Percentiles rank a stretch among this genome's conserved stretches.
These are phyloP conservation scores for Caranx ignobilis DNA, from an alignment of 2,113 vertebrate species.

Conservation along the genomic window DNA sequence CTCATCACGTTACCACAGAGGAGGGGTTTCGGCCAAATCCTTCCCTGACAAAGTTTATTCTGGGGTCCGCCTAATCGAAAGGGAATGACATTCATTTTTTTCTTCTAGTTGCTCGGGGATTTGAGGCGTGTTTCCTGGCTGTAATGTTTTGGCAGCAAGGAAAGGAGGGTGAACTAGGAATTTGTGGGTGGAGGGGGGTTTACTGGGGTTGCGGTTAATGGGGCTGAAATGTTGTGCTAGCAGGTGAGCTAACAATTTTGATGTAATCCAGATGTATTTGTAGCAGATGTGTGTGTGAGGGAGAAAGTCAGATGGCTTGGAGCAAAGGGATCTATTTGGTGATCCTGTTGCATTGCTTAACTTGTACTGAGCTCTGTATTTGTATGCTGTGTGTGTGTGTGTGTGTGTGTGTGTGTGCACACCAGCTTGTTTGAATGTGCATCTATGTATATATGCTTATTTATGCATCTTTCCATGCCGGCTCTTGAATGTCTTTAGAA, in stretches of 20 bases:
- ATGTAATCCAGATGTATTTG: conserved; percentile 76
- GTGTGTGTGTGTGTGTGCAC: background rate
- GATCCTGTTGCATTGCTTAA: conserved; percentile 34
- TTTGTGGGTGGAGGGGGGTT: conserved; percentile 24
- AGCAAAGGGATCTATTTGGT: conserved; percentile 14
- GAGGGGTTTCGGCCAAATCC: conserved; percentile 22
- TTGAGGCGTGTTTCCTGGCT: conserved; percentile 76
- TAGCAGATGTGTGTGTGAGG: conserved; percentile 55
- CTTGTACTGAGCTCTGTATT: conserved; percentile 14
- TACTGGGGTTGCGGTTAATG: conserved; percentile 76
- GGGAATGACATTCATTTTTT: conserved; percentile 63
- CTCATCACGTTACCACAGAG: conserved; percentile 43
- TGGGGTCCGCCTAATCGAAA: conserved; percentile 63
- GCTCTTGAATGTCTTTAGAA: conserved; percentile 8
- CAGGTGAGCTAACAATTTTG: conserved; percentile 73
- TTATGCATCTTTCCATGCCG: conserved; percentile 19
- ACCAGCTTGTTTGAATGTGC: background rate
- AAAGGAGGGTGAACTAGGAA: conserved; percentile 37
- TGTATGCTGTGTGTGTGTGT: background rate
- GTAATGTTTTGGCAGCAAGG: conserved; percentile 66
- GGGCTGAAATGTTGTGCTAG: conserved; percentile 82
- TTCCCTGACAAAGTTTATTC: conserved; percentile 45
- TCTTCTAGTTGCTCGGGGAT: conserved; percentile 54
- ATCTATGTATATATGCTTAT: conserved; percentile 24
- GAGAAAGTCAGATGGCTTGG: background rate